These are phyloP conservation scores for Bradynema listronoti DNA, from an alignment of 1,140 invertebrate species.

Conservation along the genomic window DNA sequence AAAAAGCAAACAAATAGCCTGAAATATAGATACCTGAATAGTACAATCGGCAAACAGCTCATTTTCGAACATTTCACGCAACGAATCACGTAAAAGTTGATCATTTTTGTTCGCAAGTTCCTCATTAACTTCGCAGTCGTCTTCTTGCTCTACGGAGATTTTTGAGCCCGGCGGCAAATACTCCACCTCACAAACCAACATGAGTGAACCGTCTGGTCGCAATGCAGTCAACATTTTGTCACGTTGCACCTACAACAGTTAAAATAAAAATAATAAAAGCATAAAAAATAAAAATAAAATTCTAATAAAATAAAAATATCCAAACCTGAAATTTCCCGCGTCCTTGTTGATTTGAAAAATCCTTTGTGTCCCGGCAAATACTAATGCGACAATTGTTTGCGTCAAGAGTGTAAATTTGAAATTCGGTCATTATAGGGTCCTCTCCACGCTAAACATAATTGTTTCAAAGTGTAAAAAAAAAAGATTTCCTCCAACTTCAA, in stretches of 20 bases:
- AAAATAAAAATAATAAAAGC: too few species aligned
- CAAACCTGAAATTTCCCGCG: constrained; percentile 56
- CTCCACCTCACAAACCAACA: constrained; percentile 51
- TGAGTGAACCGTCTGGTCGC: constrained; percentile 23
- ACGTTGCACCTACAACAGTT: too few species aligned
- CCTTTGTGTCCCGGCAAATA: constrained; percentile 54
- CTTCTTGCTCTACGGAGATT: constrained; percentile 46
- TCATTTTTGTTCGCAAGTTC: constrained; percentile 23
- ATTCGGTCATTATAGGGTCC: constrained; percentile 55
- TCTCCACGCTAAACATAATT: constrained; percentile 31
- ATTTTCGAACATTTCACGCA: constrained; percentile 41
- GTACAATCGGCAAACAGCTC: constrained; percentile 48
- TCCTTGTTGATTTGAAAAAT: constrained; percentile 56
- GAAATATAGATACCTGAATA: constrained; percentile 13
- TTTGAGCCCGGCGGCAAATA: constrained; percentile 49
- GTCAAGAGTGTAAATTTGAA: constrained; percentile 55
- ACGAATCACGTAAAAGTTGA: constrained; percentile 19
- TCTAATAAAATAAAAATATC: too few species aligned
- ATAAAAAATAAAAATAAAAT: too few species aligned
- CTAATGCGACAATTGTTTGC: constrained; percentile 25
- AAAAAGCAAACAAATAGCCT: not conserved
- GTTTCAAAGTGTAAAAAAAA: too few species aligned
- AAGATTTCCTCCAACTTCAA: too few species aligned
- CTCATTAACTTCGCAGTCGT: constrained; percentile 35
- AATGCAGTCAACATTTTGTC: not conserved